Base-by-base conservation (phyloP, 2,113 vertebrate species). In the Aplodontia rufa region DNA sequence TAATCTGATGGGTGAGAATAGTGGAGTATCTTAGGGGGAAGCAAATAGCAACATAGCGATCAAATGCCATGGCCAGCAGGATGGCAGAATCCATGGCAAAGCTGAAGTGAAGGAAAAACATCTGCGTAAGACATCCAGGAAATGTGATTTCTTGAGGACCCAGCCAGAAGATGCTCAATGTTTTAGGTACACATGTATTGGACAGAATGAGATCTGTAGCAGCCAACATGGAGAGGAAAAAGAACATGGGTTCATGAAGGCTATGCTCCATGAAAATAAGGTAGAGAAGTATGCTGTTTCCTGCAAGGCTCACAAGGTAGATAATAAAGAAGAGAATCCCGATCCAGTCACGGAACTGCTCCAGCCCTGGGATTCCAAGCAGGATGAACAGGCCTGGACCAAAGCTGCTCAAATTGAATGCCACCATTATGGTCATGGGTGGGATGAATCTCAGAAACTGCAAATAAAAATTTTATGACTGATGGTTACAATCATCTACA, bases 21-120 rank as follows among this genome's bases (percentile, higher is more conserved):
- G 86, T 42, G 17, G 66, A 68, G 8, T 97, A 97, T 47, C 92
- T 84, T 45, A 97, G 35, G 1, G 97, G 93, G 8, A 83, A 91
- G 81, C 90, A 97, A 75, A 96, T 94, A 53, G 92, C 95, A 58
- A 87, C 89, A 79, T 94, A 96, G 28, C 49, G 69, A 87, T 98
- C 96, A 90, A 97, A 98, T 26, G 96, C 95, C 96, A 97, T 98
- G 35, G 92, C 78, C 49, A 97, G 49, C 35, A 98, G 71, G 42
- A 90, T 94, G 8, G 87, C 91, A 22, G 95, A 97, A 87, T 97
- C 96, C 40, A 96, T 47, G 8, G 83, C 86, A 90, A 97, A 97
- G 9, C 89, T 80, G 24, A 37, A 94, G 30, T 97, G 91, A 24
- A 97, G 94, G 47, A 90, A 97, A 80, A 98, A 98, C 78, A 97